Evolutionary conservation across 1,140 invertebrate genomes (phyloP), one percentile per base, ranked within the genome.

Genomic region (Drosophila sechellia): DNA sequence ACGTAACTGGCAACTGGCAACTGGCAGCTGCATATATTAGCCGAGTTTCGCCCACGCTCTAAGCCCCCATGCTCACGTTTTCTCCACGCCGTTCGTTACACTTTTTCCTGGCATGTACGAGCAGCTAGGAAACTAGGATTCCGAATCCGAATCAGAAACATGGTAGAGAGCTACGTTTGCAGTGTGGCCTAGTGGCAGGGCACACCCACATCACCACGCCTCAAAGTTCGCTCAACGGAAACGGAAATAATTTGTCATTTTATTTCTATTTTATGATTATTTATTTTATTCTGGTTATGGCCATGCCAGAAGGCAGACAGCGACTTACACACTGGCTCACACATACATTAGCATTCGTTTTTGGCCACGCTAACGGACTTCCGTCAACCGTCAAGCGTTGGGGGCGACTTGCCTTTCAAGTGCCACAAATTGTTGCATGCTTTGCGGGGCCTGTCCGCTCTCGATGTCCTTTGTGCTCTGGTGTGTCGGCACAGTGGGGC

Each of bases 241-340:
- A 76, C 78, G 78, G 78, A 80, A 80, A 79, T 80, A 75, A 80
- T 80, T 80, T 80, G 78, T 80, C 78, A 80, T 80, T 80, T 80
- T 57, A 80, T 70, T 80, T 70, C 63, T 75, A 80, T 80, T 80
- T 80, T 76, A 75, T 80, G 77, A 78, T 78, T 78, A 77, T 77
- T 77, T 77, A 77, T 77, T 76, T 77, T 76, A 58, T 59, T 76
- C 75, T 75, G 71, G 37, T 5, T 13, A 12, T 55, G 45, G 66
- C 46, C 34, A 31, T 31, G 31, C 31, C 13, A 17, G 17, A 39
- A 22, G 45, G 20, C 13, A 49, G 49, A 35, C 48, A 61, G 25
- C 22, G 22, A 49, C 63, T 34, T 25, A 37, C 34, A 37, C 20
- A 48, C 11, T 45, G 25, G 70, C 61, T 77, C 73, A 77, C 72